Conservation (phyloP, 2,888 invertebrate genomes). For the Nomada flava region DNA sequence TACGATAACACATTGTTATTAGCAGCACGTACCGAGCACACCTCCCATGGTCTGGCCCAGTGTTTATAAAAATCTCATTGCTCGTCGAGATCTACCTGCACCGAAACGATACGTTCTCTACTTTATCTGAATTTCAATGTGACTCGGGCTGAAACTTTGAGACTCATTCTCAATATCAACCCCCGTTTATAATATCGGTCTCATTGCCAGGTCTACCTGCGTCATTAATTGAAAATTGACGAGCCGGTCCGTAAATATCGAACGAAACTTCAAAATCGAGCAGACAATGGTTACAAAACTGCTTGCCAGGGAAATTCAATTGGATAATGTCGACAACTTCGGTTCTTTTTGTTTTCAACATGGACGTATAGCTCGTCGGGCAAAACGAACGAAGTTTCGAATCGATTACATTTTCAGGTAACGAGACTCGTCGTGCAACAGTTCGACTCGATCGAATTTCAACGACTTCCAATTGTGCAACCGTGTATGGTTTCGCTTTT, state of each 20-base stretch:
- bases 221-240: slow-evolving; percentile 63
- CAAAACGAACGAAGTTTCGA: slow-evolving; percentile 14
- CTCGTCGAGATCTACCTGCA: slow-evolving; percentile 13
- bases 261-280: background rate
- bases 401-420: slow-evolving; percentile 10
- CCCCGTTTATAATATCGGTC: slow-evolving; percentile 51
- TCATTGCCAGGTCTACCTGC: slow-evolving; percentile 10
- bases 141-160: slow-evolving; percentile 35
- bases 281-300: background rate
- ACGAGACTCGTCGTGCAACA: background rate
- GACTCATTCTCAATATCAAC: slow-evolving; percentile 55
- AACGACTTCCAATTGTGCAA: background rate
- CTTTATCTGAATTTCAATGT: slow-evolving; percentile 58
- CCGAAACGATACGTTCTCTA: slow-evolving; percentile 35
- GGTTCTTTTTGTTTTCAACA: background rate
- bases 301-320: no score
- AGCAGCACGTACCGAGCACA: slow-evolving; percentile 14
- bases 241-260: slow-evolving; percentile 34
- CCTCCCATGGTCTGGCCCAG: background rate
- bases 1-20: slow-evolving; percentile 48
- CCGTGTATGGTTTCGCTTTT: background rate
- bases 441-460: slow-evolving; percentile 9
- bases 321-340: background rate
- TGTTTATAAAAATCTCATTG: slow-evolving; percentile 50
- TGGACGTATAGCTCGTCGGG: no score